Evolutionary conservation across 2,888 invertebrate genomes (phyloP).

Genomic region (Bimastos eiseni): DNA sequence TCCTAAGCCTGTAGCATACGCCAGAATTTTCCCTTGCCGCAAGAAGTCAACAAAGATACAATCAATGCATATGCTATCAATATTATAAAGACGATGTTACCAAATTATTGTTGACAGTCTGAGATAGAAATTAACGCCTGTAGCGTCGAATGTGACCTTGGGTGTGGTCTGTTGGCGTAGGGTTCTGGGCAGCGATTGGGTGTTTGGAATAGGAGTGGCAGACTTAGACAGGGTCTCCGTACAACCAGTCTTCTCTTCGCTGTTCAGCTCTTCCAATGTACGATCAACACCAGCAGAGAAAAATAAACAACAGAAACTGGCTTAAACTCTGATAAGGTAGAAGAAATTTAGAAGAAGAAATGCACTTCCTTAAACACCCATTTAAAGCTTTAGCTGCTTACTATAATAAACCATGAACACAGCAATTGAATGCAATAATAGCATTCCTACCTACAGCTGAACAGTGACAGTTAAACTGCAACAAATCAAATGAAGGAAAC

Average conservation of each 20-base stretch:
- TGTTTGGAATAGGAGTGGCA: not conserved
- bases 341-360: no score
- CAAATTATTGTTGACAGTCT: constrained; percentile 58
- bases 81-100: constrained; percentile 47
- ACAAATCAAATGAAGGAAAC: no score
- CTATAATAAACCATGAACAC: no score
- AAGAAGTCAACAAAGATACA: not conserved
- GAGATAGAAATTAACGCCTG: constrained; percentile 60
- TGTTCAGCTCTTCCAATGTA: not conserved
- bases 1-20: no score
- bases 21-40: no score
- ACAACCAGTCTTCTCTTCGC: not conserved
- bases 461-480: no score
- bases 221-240: not conserved
- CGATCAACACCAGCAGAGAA: not conserved
- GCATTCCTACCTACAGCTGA: no score
- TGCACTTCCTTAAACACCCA: no score
- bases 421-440: no score
- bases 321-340: no score
- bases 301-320: not conserved
- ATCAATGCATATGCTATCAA: no score
- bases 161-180: constrained; percentile 14
- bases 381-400: no score
- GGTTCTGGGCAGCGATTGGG: not conserved
- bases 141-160: constrained; percentile 51